Conservation (phyloP, 2,797 vertebrate species). For the Parauchenoglanis ngamensis region DNA sequence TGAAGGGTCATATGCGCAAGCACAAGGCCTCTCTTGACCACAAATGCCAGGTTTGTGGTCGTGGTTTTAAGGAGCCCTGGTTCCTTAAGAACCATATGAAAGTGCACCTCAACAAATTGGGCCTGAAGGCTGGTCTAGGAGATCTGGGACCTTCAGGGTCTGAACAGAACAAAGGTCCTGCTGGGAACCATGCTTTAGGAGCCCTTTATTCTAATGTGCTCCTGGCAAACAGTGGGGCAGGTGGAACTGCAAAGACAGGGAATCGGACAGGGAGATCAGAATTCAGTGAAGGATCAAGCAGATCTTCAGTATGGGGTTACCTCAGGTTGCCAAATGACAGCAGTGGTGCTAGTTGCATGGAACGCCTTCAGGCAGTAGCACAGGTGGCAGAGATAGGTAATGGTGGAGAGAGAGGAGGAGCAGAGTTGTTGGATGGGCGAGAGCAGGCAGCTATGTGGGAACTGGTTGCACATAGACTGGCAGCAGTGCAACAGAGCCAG, state of each 20-base stretch:
- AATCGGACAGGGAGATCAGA: conserved; percentile 64
- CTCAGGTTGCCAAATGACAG: conserved; percentile 79
- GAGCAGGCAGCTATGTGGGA: conserved; percentile 82
- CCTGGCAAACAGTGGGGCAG: conserved; percentile 70
- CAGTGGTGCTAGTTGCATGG: conserved; percentile 81
- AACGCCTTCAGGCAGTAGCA: conserved; percentile 84
- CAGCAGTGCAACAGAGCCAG: conserved; percentile 71
- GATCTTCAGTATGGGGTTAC: conserved; percentile 82
- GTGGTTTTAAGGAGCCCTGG: conserved; percentile 95
- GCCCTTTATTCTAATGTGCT: conserved; percentile 87
- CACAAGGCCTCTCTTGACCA: conserved; percentile 95
- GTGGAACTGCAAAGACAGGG: conserved; percentile 58
- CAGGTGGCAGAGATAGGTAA: conserved; percentile 80
- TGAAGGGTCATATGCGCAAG: conserved; percentile 95
- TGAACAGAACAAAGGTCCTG: conserved; percentile 71
- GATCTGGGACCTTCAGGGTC: conserved; percentile 64
- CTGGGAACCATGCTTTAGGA: conserved; percentile 78
- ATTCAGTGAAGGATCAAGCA: conserved; percentile 67
- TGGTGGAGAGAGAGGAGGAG: conserved; percentile 58
- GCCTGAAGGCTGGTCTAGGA: conserved; percentile 77
- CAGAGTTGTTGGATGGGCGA: conserved; percentile 58
- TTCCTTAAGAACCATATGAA: conserved; percentile 98
- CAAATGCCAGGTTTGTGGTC: conserved; percentile 90
- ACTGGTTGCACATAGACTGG: conserved; percentile 74
- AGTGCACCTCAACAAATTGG: conserved; percentile 91